phyloP scores from a whole-genome alignment of 2,113 vertebrate species.

The Accipiter virgatus region DNA sequence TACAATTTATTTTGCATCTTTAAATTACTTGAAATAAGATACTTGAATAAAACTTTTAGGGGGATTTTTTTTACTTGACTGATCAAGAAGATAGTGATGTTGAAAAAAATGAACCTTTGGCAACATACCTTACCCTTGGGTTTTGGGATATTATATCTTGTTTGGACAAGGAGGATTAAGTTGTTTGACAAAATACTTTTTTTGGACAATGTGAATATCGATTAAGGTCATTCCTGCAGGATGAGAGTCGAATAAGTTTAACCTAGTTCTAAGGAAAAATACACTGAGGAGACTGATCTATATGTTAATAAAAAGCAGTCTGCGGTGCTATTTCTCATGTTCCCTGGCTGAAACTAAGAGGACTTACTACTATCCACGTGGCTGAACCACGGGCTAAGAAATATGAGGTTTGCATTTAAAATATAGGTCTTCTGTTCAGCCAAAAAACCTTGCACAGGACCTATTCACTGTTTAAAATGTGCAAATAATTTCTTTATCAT shows the following conservation, averaged over 20 bases:
- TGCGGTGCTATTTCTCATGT: neutral
- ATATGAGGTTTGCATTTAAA: neutral
- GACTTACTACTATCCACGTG: neutral
- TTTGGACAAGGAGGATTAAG: neutral
- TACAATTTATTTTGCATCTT: neutral
- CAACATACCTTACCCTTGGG: fast-evolving
- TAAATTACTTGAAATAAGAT: neutral
- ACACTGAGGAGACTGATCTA: neutral
- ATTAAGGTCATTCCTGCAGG: neutral
- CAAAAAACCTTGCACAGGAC: neutral
- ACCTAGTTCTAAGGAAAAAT: neutral
- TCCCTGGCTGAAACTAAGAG: neutral
- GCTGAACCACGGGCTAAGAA: neutral
- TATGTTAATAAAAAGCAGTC: neutral
- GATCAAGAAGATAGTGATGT: neutral
- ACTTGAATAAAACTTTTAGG: neutral
- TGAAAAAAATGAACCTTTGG: neutral
- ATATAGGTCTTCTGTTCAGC: neutral
- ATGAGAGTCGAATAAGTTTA: neutral
- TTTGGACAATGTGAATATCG: neutral
- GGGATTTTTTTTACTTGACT: neutral
- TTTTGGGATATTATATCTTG: neutral
- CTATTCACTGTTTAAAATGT: neutral
- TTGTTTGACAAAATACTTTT: neutral
- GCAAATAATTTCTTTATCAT: neutral